Evolutionary conservation across 1,140 invertebrate species (phyloP), one percentile per base, ranked within the genome.

Genomic region (Ditylenchus dipsaci): DNA sequence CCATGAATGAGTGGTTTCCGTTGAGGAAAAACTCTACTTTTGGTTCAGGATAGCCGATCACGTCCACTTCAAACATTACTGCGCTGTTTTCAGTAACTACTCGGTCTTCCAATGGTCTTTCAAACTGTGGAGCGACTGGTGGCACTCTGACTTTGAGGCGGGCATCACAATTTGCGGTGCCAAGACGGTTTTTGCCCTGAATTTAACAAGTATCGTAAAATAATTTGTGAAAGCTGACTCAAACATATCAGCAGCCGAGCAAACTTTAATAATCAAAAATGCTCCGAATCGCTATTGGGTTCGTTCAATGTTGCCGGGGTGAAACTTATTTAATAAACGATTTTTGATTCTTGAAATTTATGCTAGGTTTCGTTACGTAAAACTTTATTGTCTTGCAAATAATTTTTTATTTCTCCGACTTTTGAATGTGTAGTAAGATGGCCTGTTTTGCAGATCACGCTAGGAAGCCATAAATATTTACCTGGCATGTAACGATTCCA

Each of bases 41-140:
- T 23, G 71, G 71, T 30, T 75, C 73, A 11, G 85, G 85, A 66
- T 78, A 84, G 19, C 84, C 84, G 43, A 58, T 65, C 1, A 85
- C 78, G 58, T 82, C 78, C 42, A 74, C 70, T 71, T 81, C 77
- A 61, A 84, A 83, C 38, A 75, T 69, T 21, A 76, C 70, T 21
- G 74, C 72, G 15, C 47, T 65, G 59, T 80, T 78, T 38, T 83
- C 79, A 21, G 68, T 67, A 17, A 75, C 69, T 27, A 78, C 69
- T 57, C 79, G 72, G 53, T 83, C 81, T 43, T 82, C 80, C 7
- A 82, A 64, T 26, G 74, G 76, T 23, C 67, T 64, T 49, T 81
- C 76, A 65, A 82, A 83, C 13, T 77, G 67, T 29, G 80, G 80
- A 19, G 80, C 69, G 1, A 72, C 53, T 11, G 81, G 81, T 9